Evolutionary conservation across 2,113 vertebrate genomes (phyloP).

Genomic region (Cinclus cinclus): DNA sequence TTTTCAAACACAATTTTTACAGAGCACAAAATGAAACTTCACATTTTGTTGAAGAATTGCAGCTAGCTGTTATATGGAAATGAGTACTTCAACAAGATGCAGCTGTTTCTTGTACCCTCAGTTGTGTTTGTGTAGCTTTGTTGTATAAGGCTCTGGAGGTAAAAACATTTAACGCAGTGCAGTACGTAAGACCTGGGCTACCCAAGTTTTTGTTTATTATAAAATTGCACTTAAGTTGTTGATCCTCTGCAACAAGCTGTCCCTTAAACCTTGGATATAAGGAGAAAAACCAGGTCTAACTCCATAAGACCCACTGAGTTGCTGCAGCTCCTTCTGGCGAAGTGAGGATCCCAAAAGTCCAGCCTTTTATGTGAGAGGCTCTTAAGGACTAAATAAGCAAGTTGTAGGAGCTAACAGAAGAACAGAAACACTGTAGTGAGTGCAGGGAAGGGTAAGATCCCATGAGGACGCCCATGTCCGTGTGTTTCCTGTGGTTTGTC

Average conservation of each 20-base stretch:
- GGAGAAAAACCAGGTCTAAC: neutral
- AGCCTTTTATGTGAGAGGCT: neutral
- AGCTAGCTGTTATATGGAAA: neutral
- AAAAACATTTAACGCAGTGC: neutral
- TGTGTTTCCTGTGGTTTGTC: neutral
- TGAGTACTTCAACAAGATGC: neutral
- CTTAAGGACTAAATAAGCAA: neutral
- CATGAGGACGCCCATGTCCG: neutral
- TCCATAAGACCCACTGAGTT: accelerated
- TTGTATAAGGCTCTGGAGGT: neutral
- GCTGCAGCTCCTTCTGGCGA: neutral
- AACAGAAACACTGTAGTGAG: neutral
- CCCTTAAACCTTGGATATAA: neutral
- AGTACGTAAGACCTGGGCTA: neutral
- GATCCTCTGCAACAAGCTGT: neutral
- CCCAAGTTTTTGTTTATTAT: neutral
- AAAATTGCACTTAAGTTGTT: neutral
- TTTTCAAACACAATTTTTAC: neutral
- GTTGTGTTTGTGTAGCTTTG: neutral
- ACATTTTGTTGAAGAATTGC: neutral
- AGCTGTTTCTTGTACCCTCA: neutral
- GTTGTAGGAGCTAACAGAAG: neutral
- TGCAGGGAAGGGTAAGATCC: neutral
- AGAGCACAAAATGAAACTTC: neutral
- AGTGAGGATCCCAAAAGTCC: neutral